phyloP scores from a whole-genome alignment of 2,797 vertebrate species.

The Pangasius krempfi region DNA sequence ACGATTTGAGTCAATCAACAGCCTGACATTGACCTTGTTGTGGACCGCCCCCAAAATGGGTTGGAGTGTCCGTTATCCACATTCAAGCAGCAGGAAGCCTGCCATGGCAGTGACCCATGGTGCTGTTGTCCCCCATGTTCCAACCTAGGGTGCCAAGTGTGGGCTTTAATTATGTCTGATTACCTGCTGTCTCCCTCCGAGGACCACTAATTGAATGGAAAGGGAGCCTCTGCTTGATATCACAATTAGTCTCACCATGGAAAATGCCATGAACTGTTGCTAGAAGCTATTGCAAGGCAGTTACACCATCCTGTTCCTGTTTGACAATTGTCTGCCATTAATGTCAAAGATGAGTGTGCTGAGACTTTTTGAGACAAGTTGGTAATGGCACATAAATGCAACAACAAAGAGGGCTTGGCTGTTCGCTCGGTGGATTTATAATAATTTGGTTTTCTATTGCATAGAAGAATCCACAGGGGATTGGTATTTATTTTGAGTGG shows the following conservation, averaged over 20 bases:
- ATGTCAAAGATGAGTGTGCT: slow-evolving; percentile 2
- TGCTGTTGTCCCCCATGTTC: slow-evolving; percentile 42
- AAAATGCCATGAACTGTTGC: slow-evolving; percentile 26
- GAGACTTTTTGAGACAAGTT: background rate
- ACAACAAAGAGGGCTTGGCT: background rate
- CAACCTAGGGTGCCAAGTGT: slow-evolving; percentile 34
- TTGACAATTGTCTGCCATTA: slow-evolving; percentile 33
- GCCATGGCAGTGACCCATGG: slow-evolving; percentile 52
- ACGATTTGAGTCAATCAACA: slow-evolving; percentile 49
- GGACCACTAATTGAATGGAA: slow-evolving; percentile 22
- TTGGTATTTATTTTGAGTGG: slow-evolving; percentile 17
- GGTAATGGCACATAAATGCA: slow-evolving; percentile 10
- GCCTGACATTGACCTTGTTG: slow-evolving; percentile 25
- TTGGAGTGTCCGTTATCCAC: slow-evolving; percentile 22
- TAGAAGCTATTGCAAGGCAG: slow-evolving; percentile 22
- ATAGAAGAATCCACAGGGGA: slow-evolving; percentile 3
- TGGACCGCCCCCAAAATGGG: background rate
- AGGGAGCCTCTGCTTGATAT: slow-evolving; percentile 41
- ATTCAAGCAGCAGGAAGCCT: slow-evolving; percentile 40
- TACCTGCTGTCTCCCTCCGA: slow-evolving; percentile 51
- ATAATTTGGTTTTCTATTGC: background rate
- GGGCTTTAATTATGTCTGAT: slow-evolving; percentile 57
- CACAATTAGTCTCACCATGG: slow-evolving; percentile 50
- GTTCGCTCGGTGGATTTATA: background rate
- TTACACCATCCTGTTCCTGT: slow-evolving; percentile 43